Conservation (phyloP, 2,888 invertebrate species). For the Cantharis nigra region DNA sequence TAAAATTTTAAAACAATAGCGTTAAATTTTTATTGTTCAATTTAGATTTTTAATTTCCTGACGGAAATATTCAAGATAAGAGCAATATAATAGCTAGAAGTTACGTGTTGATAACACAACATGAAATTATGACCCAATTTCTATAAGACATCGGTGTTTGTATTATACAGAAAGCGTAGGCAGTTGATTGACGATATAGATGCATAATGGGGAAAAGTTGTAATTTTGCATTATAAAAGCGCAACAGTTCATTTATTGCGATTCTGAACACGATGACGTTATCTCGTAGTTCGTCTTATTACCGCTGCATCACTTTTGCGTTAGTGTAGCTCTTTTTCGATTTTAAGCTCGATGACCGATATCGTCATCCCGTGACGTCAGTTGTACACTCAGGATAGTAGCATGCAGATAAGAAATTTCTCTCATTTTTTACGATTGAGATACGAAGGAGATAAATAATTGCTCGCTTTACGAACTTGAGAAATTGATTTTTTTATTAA, state of each 20-base stretch:
- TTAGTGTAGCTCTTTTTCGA: conserved; percentile 21
- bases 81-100: background rate
- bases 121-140: background rate
- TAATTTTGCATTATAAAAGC: conserved; percentile 13
- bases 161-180: background rate
- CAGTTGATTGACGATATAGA: background rate
- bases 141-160: background rate
- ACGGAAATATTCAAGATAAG: background rate
- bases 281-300: conserved; percentile 16
- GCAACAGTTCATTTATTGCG: conserved; percentile 11
- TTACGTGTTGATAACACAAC: background rate
- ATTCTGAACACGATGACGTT: conserved; percentile 17
- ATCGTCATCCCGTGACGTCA: conserved; percentile 27
- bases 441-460: background rate
- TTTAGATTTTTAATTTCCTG: background rate
- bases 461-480: background rate
- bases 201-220: background rate
- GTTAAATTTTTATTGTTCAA: background rate
- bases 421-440: background rate
- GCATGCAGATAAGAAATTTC: background rate
- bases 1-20: background rate
- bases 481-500: background rate
- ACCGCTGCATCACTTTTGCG: conserved; percentile 26
- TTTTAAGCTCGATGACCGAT: conserved; percentile 27
- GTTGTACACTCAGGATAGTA: conserved; percentile 16